Evolutionary conservation across 2,797 vertebrate species (phyloP).

Genomic region (Adrianichthys oophorus): DNA sequence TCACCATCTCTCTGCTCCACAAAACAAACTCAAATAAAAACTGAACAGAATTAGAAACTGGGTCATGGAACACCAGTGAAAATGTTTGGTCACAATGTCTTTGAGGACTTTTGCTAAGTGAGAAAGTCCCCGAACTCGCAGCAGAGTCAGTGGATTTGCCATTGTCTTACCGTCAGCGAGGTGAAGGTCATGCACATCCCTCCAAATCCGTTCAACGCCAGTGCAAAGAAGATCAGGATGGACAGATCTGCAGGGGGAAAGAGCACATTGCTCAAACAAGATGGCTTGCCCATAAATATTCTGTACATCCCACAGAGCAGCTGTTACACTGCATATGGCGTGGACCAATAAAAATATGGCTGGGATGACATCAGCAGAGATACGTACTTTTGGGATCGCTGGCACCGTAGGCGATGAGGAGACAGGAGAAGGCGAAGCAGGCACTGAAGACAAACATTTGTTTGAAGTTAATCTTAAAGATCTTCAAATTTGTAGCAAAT

Average conservation of each 20-base stretch:
- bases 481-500: too few species aligned
- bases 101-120: too few species aligned
- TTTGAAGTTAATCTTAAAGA: not conserved
- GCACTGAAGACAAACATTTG: slow-evolving; percentile 75
- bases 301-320: too few species aligned
- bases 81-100: too few species aligned
- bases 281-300: not conserved
- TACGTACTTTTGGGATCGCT: slow-evolving; percentile 89
- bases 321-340: too few species aligned
- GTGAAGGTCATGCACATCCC: slow-evolving; percentile 99
- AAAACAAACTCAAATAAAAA: too few species aligned
- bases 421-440: slow-evolving; percentile 91
- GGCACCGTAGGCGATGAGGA: slow-evolving; percentile 94
- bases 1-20: too few species aligned
- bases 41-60: too few species aligned
- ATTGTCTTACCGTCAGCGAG: slow-evolving; percentile 87
- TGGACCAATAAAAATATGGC: too few species aligned
- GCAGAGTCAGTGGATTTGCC: too few species aligned
- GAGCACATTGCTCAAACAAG: not conserved
- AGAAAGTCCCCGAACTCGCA: too few species aligned
- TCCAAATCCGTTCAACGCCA: slow-evolving; percentile 95
- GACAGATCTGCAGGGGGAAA: slow-evolving; percentile 84
- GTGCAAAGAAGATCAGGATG: slow-evolving; percentile 93
- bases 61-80: too few species aligned
- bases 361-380: not conserved